Percentiles rank a stretch among this genome's conserved stretches.
phyloP scores from a whole-genome alignment of 2,888 invertebrate species.

The Kryphioiulus occultus region DNA sequence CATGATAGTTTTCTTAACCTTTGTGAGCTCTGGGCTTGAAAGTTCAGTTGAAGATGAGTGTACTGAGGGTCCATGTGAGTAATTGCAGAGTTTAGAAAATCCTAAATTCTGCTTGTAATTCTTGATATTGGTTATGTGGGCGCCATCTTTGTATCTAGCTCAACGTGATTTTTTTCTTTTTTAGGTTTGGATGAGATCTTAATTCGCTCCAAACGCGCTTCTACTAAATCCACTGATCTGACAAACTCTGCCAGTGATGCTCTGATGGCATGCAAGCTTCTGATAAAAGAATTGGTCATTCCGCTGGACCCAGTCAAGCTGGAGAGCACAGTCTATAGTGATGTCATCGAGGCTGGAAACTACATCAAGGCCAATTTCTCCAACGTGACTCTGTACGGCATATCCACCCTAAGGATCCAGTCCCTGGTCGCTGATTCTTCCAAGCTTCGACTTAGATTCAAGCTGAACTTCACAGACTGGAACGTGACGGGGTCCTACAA shows the following conservation, averaged over 20 bases:
- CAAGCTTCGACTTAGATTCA: neutral
- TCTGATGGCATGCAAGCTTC: neutral
- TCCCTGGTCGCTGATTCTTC: neutral
- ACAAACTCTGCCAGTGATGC: neutral
- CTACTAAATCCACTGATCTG: neutral
- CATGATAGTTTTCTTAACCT: neutral
- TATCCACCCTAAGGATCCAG: constrained; percentile 37
- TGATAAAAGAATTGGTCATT: neutral
- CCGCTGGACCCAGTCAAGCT: neutral
- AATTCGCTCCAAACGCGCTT: neutral
- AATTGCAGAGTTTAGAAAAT: neutral
- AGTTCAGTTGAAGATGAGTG: neutral
- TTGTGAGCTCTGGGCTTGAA: neutral
- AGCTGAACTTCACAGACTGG: constrained; percentile 42
- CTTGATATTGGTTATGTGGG: too few relatives aligned
- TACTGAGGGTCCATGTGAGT: neutral
- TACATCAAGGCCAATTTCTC: constrained; percentile 1
- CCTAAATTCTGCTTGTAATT: too few relatives aligned
- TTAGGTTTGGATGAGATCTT: neutral
- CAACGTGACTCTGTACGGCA: neutral
- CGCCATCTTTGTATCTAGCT: too few relatives aligned
- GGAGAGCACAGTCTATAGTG: neutral
- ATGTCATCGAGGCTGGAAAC: neutral
- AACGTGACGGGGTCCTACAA: constrained; percentile 37
- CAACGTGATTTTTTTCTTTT: neutral